Evolutionary conservation across 2,888 invertebrate species (phyloP), one percentile per base, ranked within the genome.

Genomic region (Ophioninae sp.): DNA sequence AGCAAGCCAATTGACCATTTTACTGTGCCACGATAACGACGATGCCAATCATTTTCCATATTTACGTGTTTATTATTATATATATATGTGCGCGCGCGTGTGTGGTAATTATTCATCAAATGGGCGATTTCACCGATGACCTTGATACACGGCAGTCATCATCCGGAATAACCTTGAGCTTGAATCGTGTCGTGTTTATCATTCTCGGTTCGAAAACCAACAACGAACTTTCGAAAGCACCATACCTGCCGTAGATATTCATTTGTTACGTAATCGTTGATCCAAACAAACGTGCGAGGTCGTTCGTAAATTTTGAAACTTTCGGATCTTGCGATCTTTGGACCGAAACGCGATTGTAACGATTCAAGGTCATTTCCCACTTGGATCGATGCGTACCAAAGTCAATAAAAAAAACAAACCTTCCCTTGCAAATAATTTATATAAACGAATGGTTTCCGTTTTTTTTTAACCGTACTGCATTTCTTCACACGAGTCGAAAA

Each of bases 11-110:
- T 58, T 82, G 59, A 61, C 76, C 61, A 73, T 51, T 13, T 83
- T 67, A 76, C 71, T 72, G 79, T 79, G 82, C 82, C 82, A 83
- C 75, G 72, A 72, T 71, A 72, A 75, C 22, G n/a, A 69, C 63
- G 68, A 67, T 67, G 56, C 20, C 67, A 41, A 71, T 59, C 2
- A 30, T 72, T 30, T 37, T 51, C 39, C 9, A 41, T 41, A 76
- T 22, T 37, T 37, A 23, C 30, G n/a, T 64, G 17, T 13, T 9
- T 37, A 61, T 23, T 6, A 61, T 7, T 7, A 10, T 64, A n/a
- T n/a, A 17, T 37, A 3, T 64, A 0, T 64, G 22, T 51, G 13
- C 17, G 51, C 10, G 17, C 17, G 13, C 17, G 17, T 13, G 51
- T 13, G 6, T 51, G 51, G 17, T 51, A 51, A 51, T 51, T 51